Evolutionary conservation across 2,888 invertebrate genomes (phyloP), one percentile per base, ranked within the genome.

Genomic region (Hyalella azteca): DNA sequence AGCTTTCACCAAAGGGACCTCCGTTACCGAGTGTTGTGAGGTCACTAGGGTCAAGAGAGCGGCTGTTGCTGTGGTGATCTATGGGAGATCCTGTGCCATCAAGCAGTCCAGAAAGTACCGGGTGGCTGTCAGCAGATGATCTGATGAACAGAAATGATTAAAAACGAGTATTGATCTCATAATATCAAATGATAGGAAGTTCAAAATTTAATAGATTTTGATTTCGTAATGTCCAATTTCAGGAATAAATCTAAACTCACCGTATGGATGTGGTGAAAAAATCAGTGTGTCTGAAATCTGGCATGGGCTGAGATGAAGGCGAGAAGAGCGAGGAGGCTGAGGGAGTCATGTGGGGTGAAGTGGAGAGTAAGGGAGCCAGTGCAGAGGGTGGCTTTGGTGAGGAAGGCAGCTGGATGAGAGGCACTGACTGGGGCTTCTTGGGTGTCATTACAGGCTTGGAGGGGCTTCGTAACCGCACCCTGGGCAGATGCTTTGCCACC

Each of bases 381-480:
- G 80, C 77, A 3, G 81, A 59, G 5, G 82, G 78, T 13, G 66
- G 36, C 39, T 66, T 66, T 32, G 66, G 66, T 2, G 81, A 73
- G 32, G 81, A 76, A 13, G 80, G 79, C 41, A 84, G 78, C 5
- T 81, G 83, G 11, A 84, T 78, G 22, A 84, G 76, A 11, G 83
- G 81, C 26, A 81, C 76, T 32, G 83, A 78, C 26, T 80, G 79
- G 45, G 79, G 73, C 50, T 81, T 77, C 13, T 77, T 76, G 11
- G 83, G 80, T 15, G 75, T 84, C 49, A 84, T 50, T 11, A 84
- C 81, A 22, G 82, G 78, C 73, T 84, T 84, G 39, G 81, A 41
- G 1, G 80, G 78, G 0, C 83, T 81, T 39, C 59, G 48, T 26
- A 84, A 45, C 0, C 83, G 50, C 3, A 84, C 79, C 49, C 82